Base-by-base conservation (phyloP, 2,888 invertebrate genomes). In the Neoitamus cyanurus region DNA sequence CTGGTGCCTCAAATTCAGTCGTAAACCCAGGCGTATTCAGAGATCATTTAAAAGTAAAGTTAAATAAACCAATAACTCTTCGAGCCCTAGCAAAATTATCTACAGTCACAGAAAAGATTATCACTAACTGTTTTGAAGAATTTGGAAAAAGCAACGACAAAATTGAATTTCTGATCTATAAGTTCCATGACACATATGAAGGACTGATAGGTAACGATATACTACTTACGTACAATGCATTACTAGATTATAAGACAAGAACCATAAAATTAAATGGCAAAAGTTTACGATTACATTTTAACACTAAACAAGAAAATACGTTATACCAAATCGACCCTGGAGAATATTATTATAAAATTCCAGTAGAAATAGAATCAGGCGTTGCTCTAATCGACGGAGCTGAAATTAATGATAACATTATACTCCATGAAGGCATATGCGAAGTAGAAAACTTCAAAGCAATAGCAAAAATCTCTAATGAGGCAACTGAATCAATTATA, bases 121-220 rank as follows among this genome's bases (percentile, higher is more conserved):
- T 25, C 3, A 13, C 25, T n/a, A 20, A 75, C 11, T 75, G 75
- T 42, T 75, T 75, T 28, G 28, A 42, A 20, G 42, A 42, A 20
- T 75, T 42, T 20, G 42, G 68, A 9, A 37, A 37, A 9, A 5
- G 5, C 34, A 34, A 1, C 13, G n/a, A 75, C 2, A 75, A 42
- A 4, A 20, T 75, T 1, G 34, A 75, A 42, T 75, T 75, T 28
- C 13, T 75, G 11, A 20, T 75, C 36, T 42, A 42, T 13, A 20
- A 75, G 11, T 42, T 84, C 31, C 42, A 84, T 28, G 42, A 84
- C 7, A 68, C 68, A 1, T 84, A 69, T 28, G 84, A 84, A 25
- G 84, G 69, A 3, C 31, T 84, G 28, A 78, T 78, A n/a, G 78
- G 58, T 20, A 85, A 85, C n/a, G 5, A 42, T n/a, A 73, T 73